Evolutionary conservation across 1,140 invertebrate genomes (phyloP).

Genomic region (Drosophila triauraria): DNA sequence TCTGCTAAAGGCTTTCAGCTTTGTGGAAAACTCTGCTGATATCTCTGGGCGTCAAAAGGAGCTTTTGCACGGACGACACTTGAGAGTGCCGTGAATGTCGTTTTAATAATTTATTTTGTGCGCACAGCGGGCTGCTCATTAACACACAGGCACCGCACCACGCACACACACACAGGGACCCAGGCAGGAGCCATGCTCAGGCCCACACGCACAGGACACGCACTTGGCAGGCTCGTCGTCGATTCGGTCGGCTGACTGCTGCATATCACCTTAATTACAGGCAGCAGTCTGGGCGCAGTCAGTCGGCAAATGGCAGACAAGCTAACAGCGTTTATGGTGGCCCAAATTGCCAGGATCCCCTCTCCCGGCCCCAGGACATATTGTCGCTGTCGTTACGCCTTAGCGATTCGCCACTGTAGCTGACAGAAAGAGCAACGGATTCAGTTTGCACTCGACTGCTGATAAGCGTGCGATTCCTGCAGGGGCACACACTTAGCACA

Average conservation of each 20-base stretch:
- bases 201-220: slow-evolving; percentile 67
- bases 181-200: neutral
- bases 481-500: slow-evolving; percentile 36
- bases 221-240: slow-evolving; percentile 60
- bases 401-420: slow-evolving; percentile 77
- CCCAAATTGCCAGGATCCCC: slow-evolving; percentile 58
- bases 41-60: slow-evolving; percentile 40
- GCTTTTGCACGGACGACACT: slow-evolving; percentile 49
- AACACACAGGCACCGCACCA: slow-evolving; percentile 56
- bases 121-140: slow-evolving; percentile 77
- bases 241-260: slow-evolving; percentile 67
- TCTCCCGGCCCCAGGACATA: slow-evolving; percentile 32
- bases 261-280: slow-evolving; percentile 83
- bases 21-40: slow-evolving; percentile 24
- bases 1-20: slow-evolving; percentile 7
- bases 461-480: slow-evolving; percentile 79
- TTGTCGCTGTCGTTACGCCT: slow-evolving; percentile 77
- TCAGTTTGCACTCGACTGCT: slow-evolving; percentile 82
- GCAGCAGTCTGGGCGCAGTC: slow-evolving; percentile 78
- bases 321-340: slow-evolving; percentile 78
- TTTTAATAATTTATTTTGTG: slow-evolving; percentile 81
- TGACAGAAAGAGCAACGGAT: slow-evolving; percentile 67
- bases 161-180: slow-evolving; percentile 10
- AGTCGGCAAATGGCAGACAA: slow-evolving; percentile 78
- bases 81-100: slow-evolving; percentile 53